Percentiles rank a stretch among this genome's conserved stretches.
Conservation (phyloP, 2,888 invertebrate genomes). For the Agrochola macilenta region DNA sequence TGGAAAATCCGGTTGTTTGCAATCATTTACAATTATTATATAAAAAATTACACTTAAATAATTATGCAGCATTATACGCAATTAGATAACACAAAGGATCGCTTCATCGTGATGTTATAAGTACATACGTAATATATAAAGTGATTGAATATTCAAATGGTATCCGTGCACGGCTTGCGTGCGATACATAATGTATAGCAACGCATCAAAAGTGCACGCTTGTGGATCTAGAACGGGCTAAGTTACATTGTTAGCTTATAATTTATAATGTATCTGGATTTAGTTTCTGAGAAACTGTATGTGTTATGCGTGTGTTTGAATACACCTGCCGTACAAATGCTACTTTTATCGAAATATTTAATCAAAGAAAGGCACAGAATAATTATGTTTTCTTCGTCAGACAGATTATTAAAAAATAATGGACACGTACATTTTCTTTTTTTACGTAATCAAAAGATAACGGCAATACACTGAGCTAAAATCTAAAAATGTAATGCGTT, state of each 20-base stretch:
- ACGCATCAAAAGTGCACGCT: constrained; percentile 52
- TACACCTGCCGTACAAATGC: not conserved
- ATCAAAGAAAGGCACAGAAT: not conserved
- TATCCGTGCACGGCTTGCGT: constrained; percentile 62
- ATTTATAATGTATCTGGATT: constrained; percentile 20
- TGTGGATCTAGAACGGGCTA: constrained; percentile 42
- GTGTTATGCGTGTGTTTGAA: not conserved
- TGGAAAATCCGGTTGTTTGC: constrained; percentile 41
- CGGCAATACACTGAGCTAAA: too few relatives aligned
- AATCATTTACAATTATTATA: constrained; percentile 17
- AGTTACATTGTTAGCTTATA: constrained; percentile 41
- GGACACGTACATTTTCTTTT: too few relatives aligned
- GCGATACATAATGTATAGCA: constrained; percentile 49
- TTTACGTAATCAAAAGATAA: too few relatives aligned
- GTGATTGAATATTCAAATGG: constrained; percentile 59
- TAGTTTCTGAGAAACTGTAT: constrained; percentile 8
- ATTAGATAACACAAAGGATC: constrained; percentile 65
- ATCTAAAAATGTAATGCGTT: too few relatives aligned
- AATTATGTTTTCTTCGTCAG: too few relatives aligned
- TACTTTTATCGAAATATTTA: constrained; percentile 9
- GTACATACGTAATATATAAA: constrained; percentile 21
- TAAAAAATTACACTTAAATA: constrained; percentile 24
- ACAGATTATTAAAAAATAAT: too few relatives aligned
- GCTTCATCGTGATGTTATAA: constrained; percentile 43
- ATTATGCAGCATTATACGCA: constrained; percentile 56